Base-by-base conservation (phyloP, 2,797 vertebrate species). In the Anguilla anguilla region DNA sequence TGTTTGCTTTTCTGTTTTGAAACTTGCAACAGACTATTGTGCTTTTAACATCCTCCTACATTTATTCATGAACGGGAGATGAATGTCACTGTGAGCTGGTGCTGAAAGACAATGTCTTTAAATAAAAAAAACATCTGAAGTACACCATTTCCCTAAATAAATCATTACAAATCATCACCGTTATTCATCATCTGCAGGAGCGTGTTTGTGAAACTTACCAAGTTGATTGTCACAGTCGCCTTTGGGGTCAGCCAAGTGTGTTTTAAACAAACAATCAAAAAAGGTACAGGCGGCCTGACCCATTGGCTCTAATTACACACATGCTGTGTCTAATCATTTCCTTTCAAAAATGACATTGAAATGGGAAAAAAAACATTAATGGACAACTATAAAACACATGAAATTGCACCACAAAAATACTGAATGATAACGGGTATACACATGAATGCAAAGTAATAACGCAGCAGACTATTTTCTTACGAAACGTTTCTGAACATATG, bases 21-120 rank as follows among this genome's bases (percentile, higher is more conserved):
- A 79, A n/a, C 69, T 55, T 31, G 72, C 72, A 31, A 74, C 57
- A 15, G 53, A 59, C 31, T 81, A 81, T 61, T 57, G 77, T 49
- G 77, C 74, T 82, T 86, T 86, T 59, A 86, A 64, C 79, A 82
- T 82, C 46, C 43, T 51, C 22, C 79, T 82, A 5, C 79, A 82
- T 82, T 82, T 82, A 82, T 82, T 82, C 79, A 82, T 82, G 79
- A 82, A 82, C 79, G 1, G 46, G n/a, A 25, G 79, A n/a, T n/a
- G 9, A 82, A 82, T 82, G 79, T 51, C 46, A 51, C 43, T 82
- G 46, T 13, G 4, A 82, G 46, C 19, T 22, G 46, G 79, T 51
- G 79, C 79, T 81, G 79, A 82, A 82, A 82, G 79, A 82, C 79
- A 46, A 82, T 51, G 46, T 19, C 43, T 82, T n/a, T 49, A 82